A percentile compares a stretch with the other conserved stretches of the same genome.
These are phyloP conservation scores for Tetropium fuscum DNA, from an alignment of 2,888 invertebrate species.

Conservation along the genomic window DNA sequence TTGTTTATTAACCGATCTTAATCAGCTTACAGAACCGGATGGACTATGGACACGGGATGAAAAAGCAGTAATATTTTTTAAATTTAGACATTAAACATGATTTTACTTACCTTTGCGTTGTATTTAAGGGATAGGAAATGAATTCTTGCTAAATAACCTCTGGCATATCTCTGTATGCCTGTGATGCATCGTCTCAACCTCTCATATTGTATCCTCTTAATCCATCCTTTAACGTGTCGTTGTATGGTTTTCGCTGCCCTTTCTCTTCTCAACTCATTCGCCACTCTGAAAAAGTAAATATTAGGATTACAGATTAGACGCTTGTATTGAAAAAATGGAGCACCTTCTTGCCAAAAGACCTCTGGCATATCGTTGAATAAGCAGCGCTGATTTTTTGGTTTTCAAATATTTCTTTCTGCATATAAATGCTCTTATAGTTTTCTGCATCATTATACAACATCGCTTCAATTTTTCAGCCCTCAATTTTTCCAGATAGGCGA, in stretches of 20 bases:
- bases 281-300: conserved; percentile 67
- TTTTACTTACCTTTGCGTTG: conserved; percentile 70
- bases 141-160: conserved; percentile 79
- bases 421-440: conserved; percentile 87
- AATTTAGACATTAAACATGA: no score
- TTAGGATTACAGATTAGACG: background rate
- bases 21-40: no score
- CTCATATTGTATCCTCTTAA: conserved; percentile 78
- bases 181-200: conserved; percentile 72
- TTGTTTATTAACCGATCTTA: no score
- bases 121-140: conserved; percentile 72
- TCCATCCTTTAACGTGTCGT: conserved; percentile 82
- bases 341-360: conserved; percentile 87
- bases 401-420: conserved; percentile 79
- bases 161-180: conserved; percentile 79
- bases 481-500: conserved; percentile 95
- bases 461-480: conserved; percentile 83
- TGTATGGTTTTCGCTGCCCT: conserved; percentile 88
- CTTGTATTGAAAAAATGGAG: no score
- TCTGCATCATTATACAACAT: conserved; percentile 95
- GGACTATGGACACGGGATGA: no score
- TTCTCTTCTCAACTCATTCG: conserved; percentile 75
- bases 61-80: no score
- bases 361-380: conserved; percentile 83
- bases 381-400: conserved; percentile 74